phyloP scores from a whole-genome alignment of 2,888 invertebrate species.

The Epsilonema sp. region DNA sequence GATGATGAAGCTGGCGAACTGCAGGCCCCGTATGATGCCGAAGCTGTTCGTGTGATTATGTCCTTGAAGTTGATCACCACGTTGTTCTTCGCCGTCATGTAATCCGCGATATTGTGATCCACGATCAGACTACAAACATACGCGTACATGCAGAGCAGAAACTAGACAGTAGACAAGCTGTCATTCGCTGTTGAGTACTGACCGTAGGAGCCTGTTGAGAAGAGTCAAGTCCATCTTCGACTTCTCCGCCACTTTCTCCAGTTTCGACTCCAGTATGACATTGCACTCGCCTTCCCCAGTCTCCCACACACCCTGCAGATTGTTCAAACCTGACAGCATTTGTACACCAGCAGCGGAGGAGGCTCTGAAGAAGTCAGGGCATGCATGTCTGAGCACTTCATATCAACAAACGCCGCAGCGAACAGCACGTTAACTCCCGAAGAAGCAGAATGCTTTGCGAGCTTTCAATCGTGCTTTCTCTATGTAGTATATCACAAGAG shows the following conservation, averaged over 20 bases:
- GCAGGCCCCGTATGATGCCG: conserved; percentile 90
- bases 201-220: conserved; percentile 71
- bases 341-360: conserved; percentile 55
- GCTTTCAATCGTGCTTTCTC: no score
- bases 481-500: no score
- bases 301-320: conserved; percentile 89
- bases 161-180: neutral
- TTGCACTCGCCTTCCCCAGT: conserved; percentile 96
- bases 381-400: no score
- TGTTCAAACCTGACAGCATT: conserved; percentile 63
- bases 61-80: conserved; percentile 99
- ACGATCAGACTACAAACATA: conserved; percentile 49
- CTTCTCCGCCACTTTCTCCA: conserved; percentile 97
- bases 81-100: conserved; percentile 99
- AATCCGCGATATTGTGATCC: conserved; percentile 99
- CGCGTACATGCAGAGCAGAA: neutral
- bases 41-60: conserved; percentile 99
- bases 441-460: no score
- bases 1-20: conserved; percentile 96
- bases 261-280: conserved; percentile 81
- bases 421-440: no score
- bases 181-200: no score
- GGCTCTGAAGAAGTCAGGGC: no score
- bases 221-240: conserved; percentile 96
- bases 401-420: no score